Percentiles rank a stretch among this genome's conserved stretches.
phyloP scores from a whole-genome alignment of 2,888 invertebrate genomes.

The Autographa pulchrina region DNA sequence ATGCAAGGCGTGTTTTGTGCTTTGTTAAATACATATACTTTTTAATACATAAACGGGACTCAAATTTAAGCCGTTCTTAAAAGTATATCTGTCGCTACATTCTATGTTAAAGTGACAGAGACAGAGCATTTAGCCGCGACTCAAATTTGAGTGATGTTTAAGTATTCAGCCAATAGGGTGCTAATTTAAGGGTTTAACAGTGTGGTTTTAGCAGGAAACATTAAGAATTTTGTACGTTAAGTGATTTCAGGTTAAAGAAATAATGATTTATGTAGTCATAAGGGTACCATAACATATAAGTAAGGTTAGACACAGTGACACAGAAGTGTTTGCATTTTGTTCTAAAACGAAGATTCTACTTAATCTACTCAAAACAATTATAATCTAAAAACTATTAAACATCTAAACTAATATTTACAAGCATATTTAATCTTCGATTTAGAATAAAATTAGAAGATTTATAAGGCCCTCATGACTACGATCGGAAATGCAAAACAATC shows the following conservation, averaged over 20 bases:
- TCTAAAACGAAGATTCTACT: constrained; percentile 23
- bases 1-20: constrained; percentile 56
- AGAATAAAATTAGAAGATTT: constrained; percentile 1
- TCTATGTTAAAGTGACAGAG: no score
- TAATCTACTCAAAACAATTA: not conserved
- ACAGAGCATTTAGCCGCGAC: no score
- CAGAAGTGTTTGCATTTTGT: constrained; percentile 2
- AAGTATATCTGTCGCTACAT: not conserved
- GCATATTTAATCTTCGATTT: not conserved
- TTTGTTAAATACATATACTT: constrained; percentile 25
- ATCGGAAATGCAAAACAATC: not conserved
- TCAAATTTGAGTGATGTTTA: not conserved
- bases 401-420: constrained; percentile 6
- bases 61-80: not conserved
- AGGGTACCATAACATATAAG: constrained; percentile 3
- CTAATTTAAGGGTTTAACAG: constrained; percentile 1
- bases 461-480: not conserved
- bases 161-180: constrained; percentile 27
- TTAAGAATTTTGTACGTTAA: not conserved
- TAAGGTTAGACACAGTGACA: constrained; percentile 32
- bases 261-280: constrained; percentile 14
- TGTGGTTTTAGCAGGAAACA: constrained; percentile 10
- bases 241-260: constrained; percentile 30
- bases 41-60: not conserved
- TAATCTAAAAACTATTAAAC: not conserved